Conservation (phyloP, 2,113 vertebrate species). For the Oncorhynchus gorbuscha region DNA sequence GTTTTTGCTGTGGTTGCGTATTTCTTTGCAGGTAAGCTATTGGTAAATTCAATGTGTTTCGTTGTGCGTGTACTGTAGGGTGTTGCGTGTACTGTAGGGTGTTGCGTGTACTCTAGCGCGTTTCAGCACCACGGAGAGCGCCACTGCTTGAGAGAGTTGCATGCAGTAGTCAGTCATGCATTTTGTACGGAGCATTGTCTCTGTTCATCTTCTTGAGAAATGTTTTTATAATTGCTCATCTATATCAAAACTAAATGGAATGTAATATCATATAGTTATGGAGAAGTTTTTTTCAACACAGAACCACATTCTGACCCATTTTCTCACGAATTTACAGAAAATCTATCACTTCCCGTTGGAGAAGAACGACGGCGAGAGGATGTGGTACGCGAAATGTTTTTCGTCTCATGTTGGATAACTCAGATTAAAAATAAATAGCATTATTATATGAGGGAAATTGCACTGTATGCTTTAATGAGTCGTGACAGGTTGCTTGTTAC, state of each 20-base stretch:
- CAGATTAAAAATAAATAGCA: not conserved
- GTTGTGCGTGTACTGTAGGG: not conserved
- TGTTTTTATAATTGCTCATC: no score
- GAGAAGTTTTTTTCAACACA: no score
- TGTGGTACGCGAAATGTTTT: conserved; percentile 56
- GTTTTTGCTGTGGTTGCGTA: conserved; percentile 37
- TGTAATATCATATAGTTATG: no score
- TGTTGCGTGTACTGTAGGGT: not conserved
- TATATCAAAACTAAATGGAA: not conserved
- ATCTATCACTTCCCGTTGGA: conserved; percentile 62
- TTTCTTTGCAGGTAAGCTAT: conserved; percentile 59
- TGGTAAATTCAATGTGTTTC: not conserved
- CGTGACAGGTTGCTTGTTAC: not conserved
- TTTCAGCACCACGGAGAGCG: conserved; percentile 76
- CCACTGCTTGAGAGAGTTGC: not conserved
- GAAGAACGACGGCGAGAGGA: conserved; percentile 66
- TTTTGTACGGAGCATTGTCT: no score
- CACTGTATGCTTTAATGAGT: not conserved
- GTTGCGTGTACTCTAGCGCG: not conserved
- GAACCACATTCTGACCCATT: not conserved
- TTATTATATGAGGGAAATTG: no score
- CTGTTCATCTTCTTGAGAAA: no score
- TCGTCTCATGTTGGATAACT: no score
- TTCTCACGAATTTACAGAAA: conserved; percentile 49
- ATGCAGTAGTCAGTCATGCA: not conserved